phyloP scores from a whole-genome alignment of 92 coral and sea anemone genomes.

The Actinernus sp. region DNA sequence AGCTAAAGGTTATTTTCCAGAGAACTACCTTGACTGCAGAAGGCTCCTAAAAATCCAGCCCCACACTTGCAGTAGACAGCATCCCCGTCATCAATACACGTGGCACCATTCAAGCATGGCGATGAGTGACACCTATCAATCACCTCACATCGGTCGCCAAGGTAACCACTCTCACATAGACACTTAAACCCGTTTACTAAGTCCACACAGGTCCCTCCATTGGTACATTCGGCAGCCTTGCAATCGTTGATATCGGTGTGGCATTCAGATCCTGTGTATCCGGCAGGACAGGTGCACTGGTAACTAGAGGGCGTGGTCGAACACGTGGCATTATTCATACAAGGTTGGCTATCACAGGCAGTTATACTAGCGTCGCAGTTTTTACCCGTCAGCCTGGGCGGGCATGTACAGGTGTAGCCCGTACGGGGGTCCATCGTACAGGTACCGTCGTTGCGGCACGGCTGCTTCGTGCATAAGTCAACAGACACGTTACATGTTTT shows the following conservation, averaged over 20 bases:
- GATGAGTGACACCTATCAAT: slow-evolving; percentile 77
- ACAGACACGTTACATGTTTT: slow-evolving; percentile 49
- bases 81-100: slow-evolving; percentile 69
- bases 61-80: slow-evolving; percentile 67
- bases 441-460: slow-evolving; percentile 48
- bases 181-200: slow-evolving; percentile 48
- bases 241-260: slow-evolving; percentile 41
- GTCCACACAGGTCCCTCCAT: slow-evolving; percentile 68
- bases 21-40: slow-evolving; percentile 62
- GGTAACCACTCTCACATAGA: slow-evolving; percentile 68
- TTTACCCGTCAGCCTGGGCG: slow-evolving; percentile 42
- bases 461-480: slow-evolving; percentile 37
- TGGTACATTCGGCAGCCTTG: slow-evolving; percentile 36
- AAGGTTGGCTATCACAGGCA: slow-evolving; percentile 5
- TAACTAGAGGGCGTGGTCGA: slow-evolving; percentile 21
- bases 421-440: slow-evolving; percentile 21
- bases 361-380: slow-evolving; percentile 40
- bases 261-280: slow-evolving; percentile 49
- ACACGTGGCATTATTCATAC: slow-evolving; percentile 56
- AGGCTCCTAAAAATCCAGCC: slow-evolving; percentile 60
- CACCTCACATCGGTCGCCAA: slow-evolving; percentile 65
- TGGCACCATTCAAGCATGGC: slow-evolving; percentile 75
- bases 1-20: not conserved
- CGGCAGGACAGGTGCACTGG: slow-evolving; percentile 45
- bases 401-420: slow-evolving; percentile 47